Conservation (phyloP, 2,113 vertebrate genomes). For the Protobothrops mucrosquamatus region DNA sequence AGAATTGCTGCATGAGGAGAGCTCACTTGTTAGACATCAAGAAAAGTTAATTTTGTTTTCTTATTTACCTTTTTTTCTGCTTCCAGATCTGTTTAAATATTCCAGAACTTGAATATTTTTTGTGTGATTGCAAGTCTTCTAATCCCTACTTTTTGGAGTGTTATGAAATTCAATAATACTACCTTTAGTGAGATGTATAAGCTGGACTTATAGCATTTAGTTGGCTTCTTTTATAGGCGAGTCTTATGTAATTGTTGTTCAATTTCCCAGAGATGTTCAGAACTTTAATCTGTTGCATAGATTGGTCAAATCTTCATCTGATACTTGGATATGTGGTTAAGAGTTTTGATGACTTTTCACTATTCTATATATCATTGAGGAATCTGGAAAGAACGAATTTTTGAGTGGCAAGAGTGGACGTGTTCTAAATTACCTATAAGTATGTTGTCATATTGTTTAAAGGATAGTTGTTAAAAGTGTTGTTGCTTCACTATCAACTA, state of each 20-base stretch:
- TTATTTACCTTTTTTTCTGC: not conserved
- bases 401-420: not conserved
- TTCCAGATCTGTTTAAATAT: not conserved
- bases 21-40: accelerated
- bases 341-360: not conserved
- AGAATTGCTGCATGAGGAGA: not conserved
- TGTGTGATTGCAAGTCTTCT: not conserved
- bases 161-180: not conserved
- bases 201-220: not conserved
- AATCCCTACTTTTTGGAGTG: not conserved
- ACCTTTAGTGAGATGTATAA: not conserved
- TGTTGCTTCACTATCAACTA: not conserved
- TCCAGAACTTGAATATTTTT: not conserved
- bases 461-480: not conserved
- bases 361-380: not conserved
- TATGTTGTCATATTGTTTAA: not conserved
- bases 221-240: not conserved
- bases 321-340: not conserved
- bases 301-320: not conserved
- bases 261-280: not conserved
- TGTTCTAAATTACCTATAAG: not conserved
- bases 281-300: not conserved
- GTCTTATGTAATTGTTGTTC: not conserved
- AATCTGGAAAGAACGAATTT: not conserved
- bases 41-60: not conserved